Percentiles rank a stretch among this genome's conserved stretches.
Conservation (phyloP, 2,797 vertebrate genomes). For the Falco peregrinus region DNA sequence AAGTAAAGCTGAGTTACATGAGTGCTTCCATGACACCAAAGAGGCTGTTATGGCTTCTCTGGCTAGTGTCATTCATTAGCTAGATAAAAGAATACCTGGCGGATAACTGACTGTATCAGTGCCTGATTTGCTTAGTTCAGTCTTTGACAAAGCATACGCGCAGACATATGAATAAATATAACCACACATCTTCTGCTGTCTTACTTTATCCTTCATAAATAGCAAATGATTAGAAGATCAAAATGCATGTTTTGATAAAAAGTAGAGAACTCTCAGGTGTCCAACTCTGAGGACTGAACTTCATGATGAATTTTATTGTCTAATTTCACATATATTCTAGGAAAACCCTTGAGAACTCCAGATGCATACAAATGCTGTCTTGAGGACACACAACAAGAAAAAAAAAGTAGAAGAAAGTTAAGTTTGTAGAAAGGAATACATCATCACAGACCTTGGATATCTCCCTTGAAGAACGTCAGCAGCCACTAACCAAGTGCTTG, state of each 20-base stretch:
- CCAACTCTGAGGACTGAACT: not conserved
- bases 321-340: not conserved
- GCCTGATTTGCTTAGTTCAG: not conserved
- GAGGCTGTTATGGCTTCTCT: not conserved
- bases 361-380: not conserved
- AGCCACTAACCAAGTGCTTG: not conserved
- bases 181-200: not conserved
- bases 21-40: not conserved
- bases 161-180: not conserved
- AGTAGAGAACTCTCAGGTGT: constrained; percentile 1
- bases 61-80: not conserved
- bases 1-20: not conserved
- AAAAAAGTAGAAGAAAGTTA: not conserved
- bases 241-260: not conserved
- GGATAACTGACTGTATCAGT: not conserved
- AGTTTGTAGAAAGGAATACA: not conserved
- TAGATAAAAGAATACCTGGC: not conserved
- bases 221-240: not conserved
- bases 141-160: not conserved
- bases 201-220: not conserved
- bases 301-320: not conserved
- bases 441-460: not conserved
- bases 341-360: not conserved
- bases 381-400: not conserved
- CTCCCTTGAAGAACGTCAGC: not conserved